Conservation (phyloP, 92 coral and sea anemone species). For the Phenganax stokvisi region DNA sequence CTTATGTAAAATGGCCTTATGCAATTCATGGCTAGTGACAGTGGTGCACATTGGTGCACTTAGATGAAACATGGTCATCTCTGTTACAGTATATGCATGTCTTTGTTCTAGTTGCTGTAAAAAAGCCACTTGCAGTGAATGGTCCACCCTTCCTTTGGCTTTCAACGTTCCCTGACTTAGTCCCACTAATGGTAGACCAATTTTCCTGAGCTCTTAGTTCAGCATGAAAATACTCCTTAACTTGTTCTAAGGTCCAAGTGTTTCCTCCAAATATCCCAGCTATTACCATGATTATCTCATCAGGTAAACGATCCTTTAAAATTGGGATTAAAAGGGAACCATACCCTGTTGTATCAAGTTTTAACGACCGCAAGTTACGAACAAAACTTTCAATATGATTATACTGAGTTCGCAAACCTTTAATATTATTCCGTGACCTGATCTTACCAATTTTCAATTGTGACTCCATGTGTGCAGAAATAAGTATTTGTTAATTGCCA, state of each 20-base stretch:
- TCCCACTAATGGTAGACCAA: background rate
- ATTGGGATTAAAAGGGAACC: background rate
- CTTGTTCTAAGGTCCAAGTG: too few species aligned
- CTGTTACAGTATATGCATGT: background rate
- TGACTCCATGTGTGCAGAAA: background rate
- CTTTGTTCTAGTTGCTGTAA: background rate
- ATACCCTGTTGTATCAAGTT: background rate
- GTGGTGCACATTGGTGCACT: background rate
- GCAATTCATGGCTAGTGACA: background rate
- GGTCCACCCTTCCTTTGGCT: background rate
- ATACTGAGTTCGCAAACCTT: background rate
- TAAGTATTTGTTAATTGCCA: too few species aligned
- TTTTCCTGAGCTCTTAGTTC: background rate
- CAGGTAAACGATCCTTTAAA: background rate
- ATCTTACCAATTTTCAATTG: background rate
- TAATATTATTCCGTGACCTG: background rate
- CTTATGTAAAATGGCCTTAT: background rate
- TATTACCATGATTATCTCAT: background rate
- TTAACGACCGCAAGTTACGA: too few species aligned
- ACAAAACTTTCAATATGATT: too few species aligned
- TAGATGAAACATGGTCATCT: background rate
- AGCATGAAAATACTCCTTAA: too few species aligned
- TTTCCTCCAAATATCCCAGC: background rate
- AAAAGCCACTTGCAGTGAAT: background rate
- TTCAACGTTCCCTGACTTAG: background rate